A percentile compares a stretch with the other conserved stretches of the same genome.
phyloP scores from a whole-genome alignment of 2,113 vertebrate genomes.

The Microcebus ravelobensis region DNA sequence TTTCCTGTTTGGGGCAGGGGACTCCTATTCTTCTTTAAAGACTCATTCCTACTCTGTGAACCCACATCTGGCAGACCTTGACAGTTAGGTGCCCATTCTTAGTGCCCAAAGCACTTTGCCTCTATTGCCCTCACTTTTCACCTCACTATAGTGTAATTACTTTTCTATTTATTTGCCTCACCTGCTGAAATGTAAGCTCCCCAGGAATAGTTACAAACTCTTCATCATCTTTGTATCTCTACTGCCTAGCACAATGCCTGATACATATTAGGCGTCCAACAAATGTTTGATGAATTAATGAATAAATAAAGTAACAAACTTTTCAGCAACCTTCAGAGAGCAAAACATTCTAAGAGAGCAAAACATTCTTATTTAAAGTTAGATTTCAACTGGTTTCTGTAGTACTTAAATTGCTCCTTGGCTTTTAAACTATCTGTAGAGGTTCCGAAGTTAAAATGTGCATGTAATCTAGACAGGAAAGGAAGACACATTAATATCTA shows the following conservation, averaged over 20 bases:
- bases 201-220: neutral
- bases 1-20: neutral
- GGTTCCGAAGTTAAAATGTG: neutral
- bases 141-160: neutral
- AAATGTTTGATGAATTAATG: neutral
- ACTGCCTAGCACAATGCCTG: neutral
- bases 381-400: neutral
- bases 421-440: constrained; percentile 3
- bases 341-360: neutral
- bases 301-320: neutral
- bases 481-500: neutral
- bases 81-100: neutral
- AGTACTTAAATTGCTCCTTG: neutral
- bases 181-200: neutral
- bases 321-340: constrained; percentile 10
- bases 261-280: neutral
- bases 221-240: neutral
- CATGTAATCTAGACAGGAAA: neutral
- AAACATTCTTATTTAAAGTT: constrained; percentile 36
- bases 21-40: neutral
- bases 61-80: neutral
- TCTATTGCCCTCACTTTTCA: neutral
- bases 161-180: neutral
- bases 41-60: neutral
- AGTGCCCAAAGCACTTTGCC: neutral